Percentiles rank a stretch among this genome's conserved stretches.
Evolutionary conservation across 2,888 invertebrate species (phyloP).

Genomic region (Xylocampa areola): DNA sequence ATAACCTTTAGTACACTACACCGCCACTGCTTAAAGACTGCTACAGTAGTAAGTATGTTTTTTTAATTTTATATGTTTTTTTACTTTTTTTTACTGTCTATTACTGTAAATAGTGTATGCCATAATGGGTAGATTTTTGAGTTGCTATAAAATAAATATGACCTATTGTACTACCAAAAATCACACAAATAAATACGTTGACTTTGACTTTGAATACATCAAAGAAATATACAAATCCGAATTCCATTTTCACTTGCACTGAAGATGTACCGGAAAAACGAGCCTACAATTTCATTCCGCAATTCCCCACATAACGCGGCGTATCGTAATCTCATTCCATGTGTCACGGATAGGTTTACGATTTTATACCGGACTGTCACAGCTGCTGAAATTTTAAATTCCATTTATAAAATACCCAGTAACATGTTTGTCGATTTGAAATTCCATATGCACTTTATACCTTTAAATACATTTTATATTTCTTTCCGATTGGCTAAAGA

Average conservation of each 20-base stretch:
- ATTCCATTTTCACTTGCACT: constrained; percentile 58
- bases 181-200: too few species aligned
- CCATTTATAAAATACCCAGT: constrained; percentile 41
- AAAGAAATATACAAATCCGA: constrained; percentile 46
- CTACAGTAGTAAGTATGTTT: too few species aligned
- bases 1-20: constrained; percentile 36
- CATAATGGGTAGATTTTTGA: too few species aligned
- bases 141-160: too few species aligned
- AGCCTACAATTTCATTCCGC: constrained; percentile 58
- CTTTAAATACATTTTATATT: constrained; percentile 16
- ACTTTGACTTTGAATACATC: too few species aligned
- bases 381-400: constrained; percentile 56
- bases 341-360: constrained; percentile 37
- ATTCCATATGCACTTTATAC: constrained; percentile 9
- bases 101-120: too few species aligned
- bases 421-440: constrained; percentile 18
- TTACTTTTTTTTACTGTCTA: too few species aligned
- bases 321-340: constrained; percentile 53
- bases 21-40: too few species aligned
- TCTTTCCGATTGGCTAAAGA: constrained; percentile 19
- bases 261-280: constrained; percentile 60
- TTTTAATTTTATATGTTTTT: too few species aligned
- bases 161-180: too few species aligned
- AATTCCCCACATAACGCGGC: constrained; percentile 36
- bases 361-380: constrained; percentile 38